Conservation (phyloP, 2,888 invertebrate species). For the Hymenopus coronatus region DNA sequence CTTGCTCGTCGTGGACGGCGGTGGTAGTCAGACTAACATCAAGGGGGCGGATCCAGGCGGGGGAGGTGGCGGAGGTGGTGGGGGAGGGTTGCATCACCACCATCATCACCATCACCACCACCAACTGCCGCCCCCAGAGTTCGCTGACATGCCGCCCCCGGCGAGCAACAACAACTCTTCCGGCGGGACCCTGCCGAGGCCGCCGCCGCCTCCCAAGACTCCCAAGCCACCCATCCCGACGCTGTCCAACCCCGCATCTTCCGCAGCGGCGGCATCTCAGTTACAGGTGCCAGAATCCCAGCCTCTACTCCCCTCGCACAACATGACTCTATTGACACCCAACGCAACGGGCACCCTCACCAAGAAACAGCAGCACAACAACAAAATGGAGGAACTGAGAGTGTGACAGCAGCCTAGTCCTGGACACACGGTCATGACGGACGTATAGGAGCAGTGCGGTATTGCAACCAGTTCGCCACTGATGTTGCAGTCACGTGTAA, state of each 20-base stretch:
- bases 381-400: conserved; percentile 75
- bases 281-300: conserved; percentile 58
- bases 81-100: conserved; percentile 52
- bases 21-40: conserved; percentile 46
- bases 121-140: conserved; percentile 79
- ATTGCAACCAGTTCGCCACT: too few relatives aligned
- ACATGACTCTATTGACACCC: conserved; percentile 64
- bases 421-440: conserved; percentile 14
- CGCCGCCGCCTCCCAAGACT: conserved; percentile 70
- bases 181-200: conserved; percentile 56
- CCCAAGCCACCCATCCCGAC: conserved; percentile 50
- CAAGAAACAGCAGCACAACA: conserved; percentile 62
- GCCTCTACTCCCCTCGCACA: conserved; percentile 33
- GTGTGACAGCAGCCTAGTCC: conserved; percentile 64
- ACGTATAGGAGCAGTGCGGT: conserved; percentile 5
- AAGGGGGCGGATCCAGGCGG: conserved; percentile 42
- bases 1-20: conserved; percentile 42
- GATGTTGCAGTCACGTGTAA: too few relatives aligned
- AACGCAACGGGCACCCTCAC: conserved; percentile 73
- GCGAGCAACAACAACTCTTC: conserved; percentile 48
- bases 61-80: conserved; percentile 61
- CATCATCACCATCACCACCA: conserved; percentile 69
- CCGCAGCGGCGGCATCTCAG: background rate
- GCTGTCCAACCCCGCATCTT: conserved; percentile 58
- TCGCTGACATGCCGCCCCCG: conserved; percentile 68